phyloP scores from a whole-genome alignment of 2,888 invertebrate genomes.

The Mythimna lalbum region DNA sequence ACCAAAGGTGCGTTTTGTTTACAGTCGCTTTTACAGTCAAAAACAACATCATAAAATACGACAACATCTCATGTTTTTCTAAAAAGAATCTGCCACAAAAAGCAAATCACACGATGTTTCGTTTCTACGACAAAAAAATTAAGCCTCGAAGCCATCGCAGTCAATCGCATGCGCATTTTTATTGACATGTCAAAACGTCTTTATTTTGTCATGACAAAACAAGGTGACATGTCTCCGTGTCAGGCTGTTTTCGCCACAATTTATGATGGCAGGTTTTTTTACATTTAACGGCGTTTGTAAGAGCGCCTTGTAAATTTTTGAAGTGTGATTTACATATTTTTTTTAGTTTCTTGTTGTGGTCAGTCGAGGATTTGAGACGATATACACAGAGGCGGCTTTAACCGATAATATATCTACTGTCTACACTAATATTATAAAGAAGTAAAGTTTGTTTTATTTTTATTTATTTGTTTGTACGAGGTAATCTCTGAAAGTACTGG shows the following conservation, averaged over 20 bases:
- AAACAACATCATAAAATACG: conserved; percentile 2
- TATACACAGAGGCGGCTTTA: background rate
- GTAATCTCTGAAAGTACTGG: too few species aligned
- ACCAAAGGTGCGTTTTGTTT: too few species aligned
- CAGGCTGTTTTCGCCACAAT: conserved; percentile 34
- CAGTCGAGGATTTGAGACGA: conserved; percentile 13
- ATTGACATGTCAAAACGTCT: conserved; percentile 53
- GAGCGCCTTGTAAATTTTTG: conserved; percentile 18
- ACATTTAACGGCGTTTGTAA: conserved; percentile 33
- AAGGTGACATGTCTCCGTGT: conserved; percentile 36
- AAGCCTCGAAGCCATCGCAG: conserved; percentile 2
- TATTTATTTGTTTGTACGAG: too few species aligned
- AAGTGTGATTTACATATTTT: conserved; percentile 26
- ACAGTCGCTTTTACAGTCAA: background rate
- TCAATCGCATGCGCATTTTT: conserved; percentile 52
- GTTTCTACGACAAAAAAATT: conserved; percentile 26
- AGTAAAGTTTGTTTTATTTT: too few species aligned
- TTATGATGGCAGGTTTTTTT: conserved; percentile 51
- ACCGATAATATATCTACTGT: too few species aligned
- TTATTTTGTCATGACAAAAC: conserved; percentile 45
- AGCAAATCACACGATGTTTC: conserved; percentile 10
- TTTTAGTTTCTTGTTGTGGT: conserved; percentile 1
- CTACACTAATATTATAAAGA: too few species aligned
- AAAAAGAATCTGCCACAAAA: conserved; percentile 15
- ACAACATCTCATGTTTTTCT: background rate